Base-by-base conservation (phyloP, 2,113 vertebrate genomes). In the Oncorhynchus nerka region DNA sequence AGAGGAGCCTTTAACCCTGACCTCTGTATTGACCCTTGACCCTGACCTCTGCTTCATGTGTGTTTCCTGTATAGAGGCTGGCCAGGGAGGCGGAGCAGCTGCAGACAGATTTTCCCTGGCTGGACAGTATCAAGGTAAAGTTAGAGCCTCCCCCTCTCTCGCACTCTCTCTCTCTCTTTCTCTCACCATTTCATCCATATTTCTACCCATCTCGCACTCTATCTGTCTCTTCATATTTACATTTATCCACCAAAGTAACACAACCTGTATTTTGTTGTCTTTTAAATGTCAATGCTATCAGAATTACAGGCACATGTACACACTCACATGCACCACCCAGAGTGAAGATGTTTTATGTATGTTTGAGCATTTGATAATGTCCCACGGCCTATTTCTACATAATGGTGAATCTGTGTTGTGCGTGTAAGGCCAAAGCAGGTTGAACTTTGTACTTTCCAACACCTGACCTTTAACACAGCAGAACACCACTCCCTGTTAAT, bases 91-190 rank as follows among this genome's bases (percentile, higher is more conserved):
- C 97, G 0, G 97, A 99, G 90, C 94, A 89, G 84, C 96, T 99
- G 89, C 97, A 99, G 93, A 97, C 93, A 85, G 92, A 95, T 82
- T 96, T 98, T 61, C 93, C 88, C 80, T 99, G 97, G 97, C 95
- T 97, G 88, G 97, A 99, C 75, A 95, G 94, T 84, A 97, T 99
- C 85, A 95, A 94, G 95, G 97, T 99, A 95, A 95, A 95, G 90
- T 87, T 74, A 78, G 75, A 86, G 51, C 77, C 30, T 71, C 59
- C 68, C 76, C 74, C 73, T 39, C 71, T 80, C 79, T 28, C 45
- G 20, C 45, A 16, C 73, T 24, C 71, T 1, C 76, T 75, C 71
- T 39, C 28, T 28, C 62, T 26, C 22, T 15, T 1, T 12, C 24
- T 3, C 62, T 11, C 62, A 12, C 24, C 22, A n/a, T 65, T 22